Base-by-base conservation (phyloP, 2,113 vertebrate genomes). In the Prunella himalayana region DNA sequence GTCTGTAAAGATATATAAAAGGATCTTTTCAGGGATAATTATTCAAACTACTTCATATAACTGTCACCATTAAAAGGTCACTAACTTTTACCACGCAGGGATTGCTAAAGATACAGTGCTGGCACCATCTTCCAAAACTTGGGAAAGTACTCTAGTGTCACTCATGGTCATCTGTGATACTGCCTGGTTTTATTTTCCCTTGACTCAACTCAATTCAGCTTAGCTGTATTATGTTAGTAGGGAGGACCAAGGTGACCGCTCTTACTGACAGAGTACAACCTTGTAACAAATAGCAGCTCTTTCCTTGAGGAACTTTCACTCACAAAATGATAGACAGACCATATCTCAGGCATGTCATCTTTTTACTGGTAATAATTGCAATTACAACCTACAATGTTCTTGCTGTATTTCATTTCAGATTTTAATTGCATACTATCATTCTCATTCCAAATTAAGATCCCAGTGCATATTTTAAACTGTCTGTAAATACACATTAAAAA, bases 1-100 rank as follows among this genome's bases (percentile, higher is more conserved):
- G 95, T 89, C 94, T 92, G 93, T 96, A 96, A 94, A 92, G 92
- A 96, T 85, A 92, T 88, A 98, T 97, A 95, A 95, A 90, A 96
- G 49, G 78, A 95, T 82, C 71, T 93, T 96, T 97, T 95, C 91
- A 72, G 51, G 82, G 90, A 61, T 97, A 98, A 96, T 97, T 97
- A 96, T 96, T 96, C 90, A 95, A 56, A 91, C 68, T 47, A 95
- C 75, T 95, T 96, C 92, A 90, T 96, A 94, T 94, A 97, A 89
- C 94, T 97, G 95, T 97, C 97, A 96, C 78, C 44, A 81, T 96
- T 96, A 97, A 97, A 97, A 97, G 95, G 96, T 97, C 95, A 97
- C 70, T 95, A 96, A 82, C 83, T 95, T 94, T 88, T 88, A 94
- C 95, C 86, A 86, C 61, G 59, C 15, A 31, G 70, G 66, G 79